phyloP scores from a whole-genome alignment of 2,113 vertebrate species.

The Alethe diademata region DNA sequence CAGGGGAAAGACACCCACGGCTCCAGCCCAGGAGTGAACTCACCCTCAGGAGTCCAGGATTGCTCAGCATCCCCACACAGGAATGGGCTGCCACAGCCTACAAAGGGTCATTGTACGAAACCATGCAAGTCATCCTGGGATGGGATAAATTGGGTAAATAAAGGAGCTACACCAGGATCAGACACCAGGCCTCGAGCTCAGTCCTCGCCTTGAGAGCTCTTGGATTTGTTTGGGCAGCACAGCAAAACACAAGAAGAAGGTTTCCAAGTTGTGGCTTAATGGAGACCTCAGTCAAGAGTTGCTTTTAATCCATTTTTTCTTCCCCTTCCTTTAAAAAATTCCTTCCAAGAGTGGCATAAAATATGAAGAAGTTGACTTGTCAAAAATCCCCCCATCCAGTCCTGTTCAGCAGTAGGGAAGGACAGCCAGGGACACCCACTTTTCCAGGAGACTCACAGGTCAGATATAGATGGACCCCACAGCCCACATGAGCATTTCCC shows the following conservation, averaged over 20 bases:
- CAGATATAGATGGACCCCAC: background rate
- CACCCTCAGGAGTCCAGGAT: background rate
- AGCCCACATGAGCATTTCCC: background rate
- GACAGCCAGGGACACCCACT: background rate
- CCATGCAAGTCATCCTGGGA: background rate
- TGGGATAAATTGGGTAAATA: background rate
- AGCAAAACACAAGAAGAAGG: background rate
- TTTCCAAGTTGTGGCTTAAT: background rate
- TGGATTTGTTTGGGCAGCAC: background rate
- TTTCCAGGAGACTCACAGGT: background rate
- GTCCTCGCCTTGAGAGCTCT: background rate
- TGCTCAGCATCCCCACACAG: background rate
- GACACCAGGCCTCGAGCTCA: background rate
- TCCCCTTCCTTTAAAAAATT: background rate
- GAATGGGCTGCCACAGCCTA: background rate
- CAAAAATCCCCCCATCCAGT: background rate
- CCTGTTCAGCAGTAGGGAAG: background rate
- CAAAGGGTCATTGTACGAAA: background rate
- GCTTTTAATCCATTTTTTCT: background rate
- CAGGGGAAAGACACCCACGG: background rate
- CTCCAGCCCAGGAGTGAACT: conserved; percentile 11
- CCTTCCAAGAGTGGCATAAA: background rate
- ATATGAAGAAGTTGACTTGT: background rate
- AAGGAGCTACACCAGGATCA: background rate
- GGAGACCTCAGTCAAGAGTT: background rate